Conservation (phyloP, 1,140 invertebrate species). For the Drosophila bifasciata region DNA sequence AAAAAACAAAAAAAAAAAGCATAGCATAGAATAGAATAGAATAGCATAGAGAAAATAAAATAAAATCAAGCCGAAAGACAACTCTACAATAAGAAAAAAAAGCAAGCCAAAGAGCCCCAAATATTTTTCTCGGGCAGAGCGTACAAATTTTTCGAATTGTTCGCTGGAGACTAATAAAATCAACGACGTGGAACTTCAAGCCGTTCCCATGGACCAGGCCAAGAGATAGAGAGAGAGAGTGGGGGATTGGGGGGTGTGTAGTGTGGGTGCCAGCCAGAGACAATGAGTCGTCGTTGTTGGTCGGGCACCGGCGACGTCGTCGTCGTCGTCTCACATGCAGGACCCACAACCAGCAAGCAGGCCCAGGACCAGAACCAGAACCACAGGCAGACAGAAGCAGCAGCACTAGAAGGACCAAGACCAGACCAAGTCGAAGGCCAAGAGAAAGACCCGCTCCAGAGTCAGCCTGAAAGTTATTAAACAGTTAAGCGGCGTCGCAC, state of each 20-base stretch:
- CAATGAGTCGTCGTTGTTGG: constrained; percentile 63
- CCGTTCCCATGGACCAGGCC: constrained; percentile 74
- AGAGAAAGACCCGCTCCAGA: constrained; percentile 32
- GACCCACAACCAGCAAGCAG: constrained; percentile 42
- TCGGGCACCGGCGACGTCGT: constrained; percentile 35
- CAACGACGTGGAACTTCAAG: constrained; percentile 84
- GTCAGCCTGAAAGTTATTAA: constrained; percentile 74
- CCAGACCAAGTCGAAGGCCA: neutral
- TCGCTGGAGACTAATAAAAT: constrained; percentile 84
- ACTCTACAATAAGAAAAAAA: constrained; percentile 31
- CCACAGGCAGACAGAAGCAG: constrained; percentile 11
- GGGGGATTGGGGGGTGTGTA: neutral
- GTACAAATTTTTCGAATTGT: constrained; percentile 83
- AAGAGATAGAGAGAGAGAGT: constrained; percentile 2
- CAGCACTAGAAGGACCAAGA: constrained; percentile 9
- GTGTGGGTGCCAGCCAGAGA: constrained; percentile 47
- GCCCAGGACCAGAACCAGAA: neutral
- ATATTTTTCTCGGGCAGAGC: constrained; percentile 71
- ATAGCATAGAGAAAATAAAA: constrained; percentile 14
- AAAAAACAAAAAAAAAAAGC: too few relatives aligned
- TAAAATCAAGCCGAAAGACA: constrained; percentile 50
- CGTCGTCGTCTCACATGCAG: constrained; percentile 41
- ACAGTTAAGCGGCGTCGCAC: constrained; percentile 79
- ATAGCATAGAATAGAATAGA: constrained; percentile 44
- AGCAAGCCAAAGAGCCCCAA: constrained; percentile 26